Evolutionary conservation across 2,797 vertebrate genomes (phyloP), one percentile per base, ranked within the genome.

Genomic region (Rhinella marina): DNA sequence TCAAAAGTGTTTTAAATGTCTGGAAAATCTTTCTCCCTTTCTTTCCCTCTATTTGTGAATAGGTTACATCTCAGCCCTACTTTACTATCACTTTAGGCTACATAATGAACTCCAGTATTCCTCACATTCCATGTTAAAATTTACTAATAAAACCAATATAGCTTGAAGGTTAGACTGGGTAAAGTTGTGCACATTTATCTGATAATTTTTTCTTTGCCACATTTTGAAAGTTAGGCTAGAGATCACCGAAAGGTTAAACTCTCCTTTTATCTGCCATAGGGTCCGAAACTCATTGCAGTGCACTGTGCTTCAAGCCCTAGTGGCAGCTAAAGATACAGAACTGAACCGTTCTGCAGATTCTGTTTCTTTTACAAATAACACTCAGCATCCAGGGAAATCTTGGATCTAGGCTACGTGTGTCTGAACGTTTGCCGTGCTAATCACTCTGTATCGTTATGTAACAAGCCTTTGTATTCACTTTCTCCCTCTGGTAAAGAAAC

Each of bases 331-430:
- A 85, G 59, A 64, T 54, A 79, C 84, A 70, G 52, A 81, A 72
- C 19, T 86, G 41, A 80, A 86, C 48, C 21, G 25, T 70, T 81
- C 62, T 70, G 52, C 25, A 81, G 66, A 81, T 70, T 76, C 27
- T 54, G 73, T 88, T 83, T 88, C 70, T 83, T 88, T 88, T 84
- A 81, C 75, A 88, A 88, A 84, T 78, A 83, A 78, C 73, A 68
- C 61, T 79, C 57, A 72, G 57, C 29, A 68, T 79, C 87, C 87
- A 78, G 73, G 86, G 87, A 88, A 79, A 78, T 84, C 81, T 88
- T 52, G 32, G 79, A 70, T 88, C 57, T 16, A 64, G 81, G 75
- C 82, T 50, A 8, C 21, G 41, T 23, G 76, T 25, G 54, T 85
- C 19, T 79, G 80, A 84, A 70, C 82, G 76, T 88, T 88, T 88